Conservation (phyloP, 2,113 vertebrate species). For the Pachypanchax playfairii region DNA sequence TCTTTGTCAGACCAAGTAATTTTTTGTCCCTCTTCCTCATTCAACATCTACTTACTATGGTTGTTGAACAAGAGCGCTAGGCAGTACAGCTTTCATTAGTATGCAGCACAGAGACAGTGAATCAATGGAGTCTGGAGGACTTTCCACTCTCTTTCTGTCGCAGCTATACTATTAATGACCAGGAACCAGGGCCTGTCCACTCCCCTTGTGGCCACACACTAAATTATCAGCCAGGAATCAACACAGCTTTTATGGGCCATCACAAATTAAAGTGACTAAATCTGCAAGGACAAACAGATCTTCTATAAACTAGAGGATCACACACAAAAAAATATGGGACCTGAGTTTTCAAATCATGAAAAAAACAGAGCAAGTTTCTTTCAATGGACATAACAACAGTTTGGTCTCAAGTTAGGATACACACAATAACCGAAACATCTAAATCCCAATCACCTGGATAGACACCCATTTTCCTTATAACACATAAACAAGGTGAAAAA, state of each 20-base stretch:
- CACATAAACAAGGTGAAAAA: conserved; percentile 20
- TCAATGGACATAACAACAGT: conserved; percentile 3
- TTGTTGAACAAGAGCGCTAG: conserved; percentile 45
- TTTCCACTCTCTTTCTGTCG: conserved; percentile 75
- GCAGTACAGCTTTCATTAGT: conserved; percentile 52
- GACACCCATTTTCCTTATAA: conserved; percentile 60
- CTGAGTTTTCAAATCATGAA: conserved; percentile 41
- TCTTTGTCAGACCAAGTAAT: conserved; percentile 38
- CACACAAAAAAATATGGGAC: conserved; percentile 15
- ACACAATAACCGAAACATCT: not conserved
- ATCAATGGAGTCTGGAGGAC: conserved; percentile 81
- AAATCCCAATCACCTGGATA: not conserved
- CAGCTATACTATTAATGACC: conserved; percentile 79
- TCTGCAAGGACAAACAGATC: conserved; percentile 85
- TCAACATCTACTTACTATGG: conserved; percentile 14
- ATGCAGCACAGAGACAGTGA: conserved; percentile 53
- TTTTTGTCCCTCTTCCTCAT: conserved; percentile 16
- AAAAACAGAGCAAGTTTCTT: conserved; percentile 22
- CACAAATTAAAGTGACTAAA: conserved; percentile 87
- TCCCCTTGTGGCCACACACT: conserved; percentile 46
- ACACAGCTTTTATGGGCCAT: conserved; percentile 85
- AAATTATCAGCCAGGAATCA: conserved; percentile 88
- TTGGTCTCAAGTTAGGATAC: not conserved
- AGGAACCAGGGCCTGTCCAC: conserved; percentile 66
- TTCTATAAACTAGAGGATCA: conserved; percentile 72